Conservation (phyloP, 2,113 vertebrate genomes). For the Gymnogyps californianus region DNA sequence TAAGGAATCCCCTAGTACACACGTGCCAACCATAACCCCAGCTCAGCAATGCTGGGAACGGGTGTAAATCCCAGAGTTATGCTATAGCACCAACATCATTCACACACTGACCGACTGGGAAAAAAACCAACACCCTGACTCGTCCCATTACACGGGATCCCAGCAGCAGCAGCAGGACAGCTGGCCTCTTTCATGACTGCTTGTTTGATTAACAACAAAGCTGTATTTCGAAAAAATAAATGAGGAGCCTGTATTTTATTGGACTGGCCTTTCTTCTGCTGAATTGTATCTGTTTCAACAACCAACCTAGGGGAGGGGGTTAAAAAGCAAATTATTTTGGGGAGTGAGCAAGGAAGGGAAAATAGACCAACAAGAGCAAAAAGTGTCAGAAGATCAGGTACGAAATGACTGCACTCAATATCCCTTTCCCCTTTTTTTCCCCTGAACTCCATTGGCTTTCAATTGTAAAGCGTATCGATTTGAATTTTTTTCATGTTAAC, state of each 20-base stretch:
- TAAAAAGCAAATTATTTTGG: neutral
- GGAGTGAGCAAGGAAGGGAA: neutral
- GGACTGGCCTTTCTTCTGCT: neutral
- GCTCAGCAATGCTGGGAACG: neutral
- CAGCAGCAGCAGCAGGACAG: neutral
- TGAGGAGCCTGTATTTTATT: neutral
- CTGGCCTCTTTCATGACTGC: accelerated
- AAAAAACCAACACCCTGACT: neutral
- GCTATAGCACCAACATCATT: slow-evolving; percentile 1
- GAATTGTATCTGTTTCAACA: neutral
- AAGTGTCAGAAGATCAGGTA: neutral
- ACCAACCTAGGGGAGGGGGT: neutral
- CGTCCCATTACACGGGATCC: accelerated
- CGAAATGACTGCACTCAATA: neutral
- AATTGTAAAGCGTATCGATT: neutral
- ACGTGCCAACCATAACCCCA: neutral
- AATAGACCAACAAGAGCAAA: neutral
- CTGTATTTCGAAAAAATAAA: neutral
- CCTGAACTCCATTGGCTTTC: slow-evolving; percentile 1
- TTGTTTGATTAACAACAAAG: neutral
- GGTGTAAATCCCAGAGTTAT: slow-evolving; percentile 19
- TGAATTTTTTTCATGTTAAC: slow-evolving; percentile 25
- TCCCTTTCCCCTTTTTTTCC: neutral
- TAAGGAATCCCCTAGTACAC: slow-evolving; percentile 8
- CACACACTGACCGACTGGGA: neutral